Conservation (phyloP, 2,888 invertebrate genomes). For the Hirtodrosophila duncani region DNA sequence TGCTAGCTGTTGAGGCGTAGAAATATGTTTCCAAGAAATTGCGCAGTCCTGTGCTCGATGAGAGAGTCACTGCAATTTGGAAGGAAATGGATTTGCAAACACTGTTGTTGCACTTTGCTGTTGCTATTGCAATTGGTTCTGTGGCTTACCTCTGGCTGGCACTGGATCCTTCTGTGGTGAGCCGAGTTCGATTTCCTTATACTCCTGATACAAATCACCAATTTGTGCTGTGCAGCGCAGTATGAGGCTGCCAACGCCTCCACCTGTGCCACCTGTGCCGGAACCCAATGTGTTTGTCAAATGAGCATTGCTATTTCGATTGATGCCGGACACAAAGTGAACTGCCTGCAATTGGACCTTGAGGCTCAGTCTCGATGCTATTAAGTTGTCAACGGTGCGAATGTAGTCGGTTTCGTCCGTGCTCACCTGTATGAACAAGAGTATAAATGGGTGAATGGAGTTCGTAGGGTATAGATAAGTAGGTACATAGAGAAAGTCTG, state of each 20-base stretch:
- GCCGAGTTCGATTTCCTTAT: conserved; percentile 84
- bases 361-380: conserved; percentile 76
- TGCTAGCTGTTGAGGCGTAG: conserved; percentile 58
- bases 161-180: conserved; percentile 85
- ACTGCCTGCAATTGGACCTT: conserved; percentile 77
- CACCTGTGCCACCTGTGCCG: conserved; percentile 33
- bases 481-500: background rate
- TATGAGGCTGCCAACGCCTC: conserved; percentile 79
- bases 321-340: conserved; percentile 72
- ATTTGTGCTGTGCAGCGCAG: conserved; percentile 86
- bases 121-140: conserved; percentile 13
- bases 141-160: conserved; percentile 85
- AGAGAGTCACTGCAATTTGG: conserved; percentile 72
- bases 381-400: conserved; percentile 76
- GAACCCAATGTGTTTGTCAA: conserved; percentile 48
- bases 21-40: conserved; percentile 76
- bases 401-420: conserved; percentile 77
- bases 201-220: conserved; percentile 84
- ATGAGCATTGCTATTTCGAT: conserved; percentile 42
- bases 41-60: conserved; percentile 72
- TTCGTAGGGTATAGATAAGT: background rate
- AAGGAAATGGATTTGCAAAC: conserved; percentile 24
- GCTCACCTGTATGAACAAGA: conserved; percentile 65
- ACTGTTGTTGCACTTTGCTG: conserved; percentile 9
- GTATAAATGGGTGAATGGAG: too few species aligned